Conservation (phyloP, 1,140 invertebrate species). For the Ericerus pela region DNA sequence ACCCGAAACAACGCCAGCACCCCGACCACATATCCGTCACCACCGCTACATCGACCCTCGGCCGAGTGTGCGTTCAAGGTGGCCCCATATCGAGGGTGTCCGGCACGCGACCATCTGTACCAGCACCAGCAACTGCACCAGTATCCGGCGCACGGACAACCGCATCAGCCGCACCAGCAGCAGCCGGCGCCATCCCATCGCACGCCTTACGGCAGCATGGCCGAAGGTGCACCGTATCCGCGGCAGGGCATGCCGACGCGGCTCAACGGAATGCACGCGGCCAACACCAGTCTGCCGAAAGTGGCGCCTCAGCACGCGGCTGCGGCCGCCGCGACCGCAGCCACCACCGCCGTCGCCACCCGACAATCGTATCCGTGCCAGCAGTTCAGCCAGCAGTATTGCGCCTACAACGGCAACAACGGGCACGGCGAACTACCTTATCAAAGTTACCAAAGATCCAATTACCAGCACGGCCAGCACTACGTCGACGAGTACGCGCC, state of each 20-base stretch:
- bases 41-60: slow-evolving; percentile 16
- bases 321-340: slow-evolving; percentile 19
- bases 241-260: slow-evolving; percentile 24
- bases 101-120: slow-evolving; percentile 15
- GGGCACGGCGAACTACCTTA: slow-evolving; percentile 17
- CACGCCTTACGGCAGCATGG: neutral
- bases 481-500: slow-evolving; percentile 27
- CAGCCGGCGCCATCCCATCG: slow-evolving; percentile 1
- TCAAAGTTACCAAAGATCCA: slow-evolving; percentile 23
- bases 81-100: slow-evolving; percentile 6
- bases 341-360: slow-evolving; percentile 32
- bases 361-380: slow-evolving; percentile 29
- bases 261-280: slow-evolving; percentile 22
- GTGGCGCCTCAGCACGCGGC: slow-evolving; percentile 28
- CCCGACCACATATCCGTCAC: slow-evolving; percentile 20
- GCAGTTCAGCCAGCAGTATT: slow-evolving; percentile 22
- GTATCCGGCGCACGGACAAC: slow-evolving; percentile 26
- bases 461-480: slow-evolving; percentile 20
- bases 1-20: too few species aligned
- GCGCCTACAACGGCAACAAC: slow-evolving; percentile 28
- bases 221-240: slow-evolving; percentile 5
- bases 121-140: slow-evolving; percentile 17
- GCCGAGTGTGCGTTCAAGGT: slow-evolving; percentile 9
- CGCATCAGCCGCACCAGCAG: slow-evolving; percentile 23
- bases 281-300: slow-evolving; percentile 17